Evolutionary conservation across 2,797 vertebrate species (phyloP), one percentile per base, ranked within the genome.

Genomic region (Phylloscopus collybita): DNA sequence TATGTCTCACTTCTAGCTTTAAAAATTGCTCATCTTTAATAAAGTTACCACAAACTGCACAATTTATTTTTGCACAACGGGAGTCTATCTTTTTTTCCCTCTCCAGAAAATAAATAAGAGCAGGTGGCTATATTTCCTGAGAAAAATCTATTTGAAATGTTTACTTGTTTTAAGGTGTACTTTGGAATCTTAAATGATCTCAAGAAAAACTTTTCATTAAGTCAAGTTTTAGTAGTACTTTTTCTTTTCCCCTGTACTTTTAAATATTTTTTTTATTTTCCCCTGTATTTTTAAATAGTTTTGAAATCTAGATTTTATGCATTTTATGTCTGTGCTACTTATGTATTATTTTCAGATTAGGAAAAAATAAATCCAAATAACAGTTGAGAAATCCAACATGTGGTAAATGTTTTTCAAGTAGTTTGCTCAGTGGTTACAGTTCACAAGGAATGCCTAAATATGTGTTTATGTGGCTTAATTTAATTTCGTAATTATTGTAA

Each of bases 91-190:
- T 93, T 67, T 67, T 62, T 84, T 54, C 50, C 30, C 20, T 59
- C 78, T 97, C 80, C 78, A 96, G 87, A 97, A 97, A 96, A 97
- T 97, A 98, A 96, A 97, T 95, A 97, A 92, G 97, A 95, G 73
- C 96, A 98, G 97, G 97, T 98, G 96, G 95, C 86, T 96, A 90
- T 82, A 87, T 95, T 97, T 97, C 94, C 95, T 96, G 90, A 80
- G 40, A 93, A 90, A 84, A 93, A 80, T 74, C 11, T 29, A 36
- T 93, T 97, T 97, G 79, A 90, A 97, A 95, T 96, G 76, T 97
- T 97, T 97, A 96, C 92, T 91, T 96, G 86, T 96, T 97, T 97
- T 96, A 97, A 96, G 89, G 76, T 95, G 88, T 79, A 96, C 49
- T 93, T 80, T 38, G 57, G 59, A 91, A 83, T 94, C 79, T 94